Base-by-base conservation (phyloP, 2,888 invertebrate species). In the Acanthosepion lycidas region DNA sequence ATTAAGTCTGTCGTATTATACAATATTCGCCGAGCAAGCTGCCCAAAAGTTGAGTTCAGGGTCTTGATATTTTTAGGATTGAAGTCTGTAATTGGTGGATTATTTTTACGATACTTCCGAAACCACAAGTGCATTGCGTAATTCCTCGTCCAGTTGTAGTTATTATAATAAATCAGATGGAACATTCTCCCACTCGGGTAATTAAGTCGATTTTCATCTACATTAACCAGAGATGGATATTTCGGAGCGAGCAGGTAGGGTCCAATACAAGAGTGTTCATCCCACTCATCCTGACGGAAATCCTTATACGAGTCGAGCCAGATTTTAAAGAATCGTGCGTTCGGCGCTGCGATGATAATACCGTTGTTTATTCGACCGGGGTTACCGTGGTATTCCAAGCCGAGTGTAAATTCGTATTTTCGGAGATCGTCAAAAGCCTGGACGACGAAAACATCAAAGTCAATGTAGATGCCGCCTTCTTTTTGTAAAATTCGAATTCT, bases 401-500 rank as follows among this genome's bases (percentile, higher is more conserved):
- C 96, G 92, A 96, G 95, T 33, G 96, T 96, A 59, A 95, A 94
- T 12, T 95, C 95, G 94, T 96, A 95, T 51, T 94, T 92, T 51
- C 95, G 93, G 20, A 96, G 95, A 18, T 95, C 95, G 26, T 95
- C 95, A 33, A 96, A 95, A 6, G 95, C 94, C 91, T 95, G 95
- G 64, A 96, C 93, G 15, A 95, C 95, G 6, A 96, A 94, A 28
- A 96, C 95, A 94, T 96, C 96, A 78, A 95, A 94, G 48, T 96
- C 96, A 18, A 96, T 33, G 91, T 96, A 96, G 33, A 96, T 96
- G 6, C 96, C 96, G 9, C 96, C 96, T 91, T 96, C 78, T 78
- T 95, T 78, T 55, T 95, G 51, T 55, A 96, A 94, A 26, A 95
- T 94, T 53, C 95, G 94, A 42, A 96, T 92, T n/a, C 96, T 91